phyloP scores from a whole-genome alignment of 2,888 invertebrate species.

The Luffia ferchaultella region DNA sequence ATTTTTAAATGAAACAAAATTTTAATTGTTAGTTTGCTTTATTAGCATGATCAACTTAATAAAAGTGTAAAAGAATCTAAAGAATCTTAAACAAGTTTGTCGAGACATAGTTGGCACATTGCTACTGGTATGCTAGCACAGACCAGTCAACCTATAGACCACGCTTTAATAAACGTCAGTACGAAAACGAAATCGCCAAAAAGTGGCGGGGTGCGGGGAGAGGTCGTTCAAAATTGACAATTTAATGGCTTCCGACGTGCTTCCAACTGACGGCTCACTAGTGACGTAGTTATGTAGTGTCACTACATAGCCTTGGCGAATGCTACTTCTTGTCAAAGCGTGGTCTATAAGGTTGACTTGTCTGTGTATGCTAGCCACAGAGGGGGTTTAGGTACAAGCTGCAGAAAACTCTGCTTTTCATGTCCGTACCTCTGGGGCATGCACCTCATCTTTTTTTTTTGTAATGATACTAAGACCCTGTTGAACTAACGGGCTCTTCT shows the following conservation, averaged over 20 bases:
- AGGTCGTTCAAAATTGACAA: no score
- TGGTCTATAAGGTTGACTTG: no score
- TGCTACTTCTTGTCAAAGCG: no score
- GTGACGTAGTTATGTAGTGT: no score
- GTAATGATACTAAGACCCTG: not conserved
- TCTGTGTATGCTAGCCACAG: not conserved
- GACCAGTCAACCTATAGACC: no score
- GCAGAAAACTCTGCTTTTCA: not conserved
- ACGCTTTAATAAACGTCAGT: no score
- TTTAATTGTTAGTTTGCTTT: not conserved
- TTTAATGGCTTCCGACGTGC: no score
- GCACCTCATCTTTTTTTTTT: not conserved
- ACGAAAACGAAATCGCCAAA: no score
- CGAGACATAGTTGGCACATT: not conserved
- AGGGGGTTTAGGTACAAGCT: not conserved
- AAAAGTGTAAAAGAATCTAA: not conserved
- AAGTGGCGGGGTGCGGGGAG: no score
- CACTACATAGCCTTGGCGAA: no score
- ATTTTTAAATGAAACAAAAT: not conserved
- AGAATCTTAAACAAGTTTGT: not conserved
- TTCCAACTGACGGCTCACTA: no score
- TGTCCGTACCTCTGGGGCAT: not conserved
- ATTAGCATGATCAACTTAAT: not conserved
- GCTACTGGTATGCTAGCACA: no score
- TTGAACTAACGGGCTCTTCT: not conserved